Evolutionary conservation across 2,797 vertebrate genomes (phyloP).

Genomic region (Coilia nasus): DNA sequence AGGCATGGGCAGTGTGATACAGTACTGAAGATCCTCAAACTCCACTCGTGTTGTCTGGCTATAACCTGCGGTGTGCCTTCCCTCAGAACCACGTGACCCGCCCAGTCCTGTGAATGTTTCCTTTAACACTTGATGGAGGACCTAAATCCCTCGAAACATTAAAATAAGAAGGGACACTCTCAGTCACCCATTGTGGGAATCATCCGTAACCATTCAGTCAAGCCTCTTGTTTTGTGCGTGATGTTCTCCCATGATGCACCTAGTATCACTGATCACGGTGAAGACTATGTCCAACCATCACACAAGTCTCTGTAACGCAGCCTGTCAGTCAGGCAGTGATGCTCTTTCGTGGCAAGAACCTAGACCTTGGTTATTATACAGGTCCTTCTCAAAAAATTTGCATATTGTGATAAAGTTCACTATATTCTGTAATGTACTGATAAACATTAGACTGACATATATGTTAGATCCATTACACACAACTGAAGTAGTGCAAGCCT

Average conservation of each 20-base stretch:
- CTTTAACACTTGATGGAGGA: not conserved
- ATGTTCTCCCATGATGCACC: not conserved
- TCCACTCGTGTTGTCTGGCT: not conserved
- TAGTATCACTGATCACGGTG: not conserved
- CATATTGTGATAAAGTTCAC: too few species aligned
- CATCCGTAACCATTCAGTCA: not conserved
- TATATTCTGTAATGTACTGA: too few species aligned
- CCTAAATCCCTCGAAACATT: not conserved
- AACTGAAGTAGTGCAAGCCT: too few species aligned
- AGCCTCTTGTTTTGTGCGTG: not conserved
- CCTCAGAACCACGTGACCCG: not conserved
- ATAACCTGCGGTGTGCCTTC: not conserved
- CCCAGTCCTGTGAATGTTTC: not conserved
- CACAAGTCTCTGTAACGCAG: not conserved
- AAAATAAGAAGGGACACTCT: not conserved
- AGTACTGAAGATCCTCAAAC: not conserved
- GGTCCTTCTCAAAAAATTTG: too few species aligned
- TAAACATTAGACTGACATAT: too few species aligned
- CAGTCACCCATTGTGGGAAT: not conserved
- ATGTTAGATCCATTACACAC: too few species aligned
- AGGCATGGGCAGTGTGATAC: not conserved
- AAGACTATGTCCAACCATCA: not conserved
- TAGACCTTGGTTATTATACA: not conserved
- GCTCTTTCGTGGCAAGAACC: not conserved
- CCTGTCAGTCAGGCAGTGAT: not conserved